Evolutionary conservation across 2,888 invertebrate genomes (phyloP).

Genomic region (Chrysina gloriosa): DNA sequence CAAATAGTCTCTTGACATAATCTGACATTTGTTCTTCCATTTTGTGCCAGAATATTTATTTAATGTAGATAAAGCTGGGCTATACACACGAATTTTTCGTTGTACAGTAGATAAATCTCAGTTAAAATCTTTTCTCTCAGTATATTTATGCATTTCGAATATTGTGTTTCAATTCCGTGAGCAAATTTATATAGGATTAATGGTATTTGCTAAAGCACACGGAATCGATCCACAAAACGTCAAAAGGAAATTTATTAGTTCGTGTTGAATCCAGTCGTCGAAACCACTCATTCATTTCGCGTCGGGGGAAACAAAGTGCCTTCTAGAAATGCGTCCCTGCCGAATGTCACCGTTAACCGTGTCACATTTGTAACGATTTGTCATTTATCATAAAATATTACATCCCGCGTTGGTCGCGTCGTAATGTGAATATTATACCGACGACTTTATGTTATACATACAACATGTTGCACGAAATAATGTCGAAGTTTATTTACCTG

Average conservation of each 20-base stretch:
- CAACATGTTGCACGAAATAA: background rate
- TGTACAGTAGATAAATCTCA: too few relatives aligned
- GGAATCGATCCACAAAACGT: background rate
- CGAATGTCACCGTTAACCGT: background rate
- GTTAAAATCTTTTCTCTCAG: too few relatives aligned
- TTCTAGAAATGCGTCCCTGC: background rate
- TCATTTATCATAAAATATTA: background rate
- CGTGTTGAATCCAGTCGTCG: background rate
- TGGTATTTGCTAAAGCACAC: background rate
- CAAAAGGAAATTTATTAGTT: background rate
- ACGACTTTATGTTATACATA: too few relatives aligned
- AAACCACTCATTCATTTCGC: slow-evolving; percentile 5
- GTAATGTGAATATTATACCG: background rate
- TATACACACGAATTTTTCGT: too few relatives aligned
- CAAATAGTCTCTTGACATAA: too few relatives aligned
- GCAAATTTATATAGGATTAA: too few relatives aligned
- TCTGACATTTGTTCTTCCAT: too few relatives aligned
- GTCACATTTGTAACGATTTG: background rate
- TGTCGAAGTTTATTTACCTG: too few relatives aligned
- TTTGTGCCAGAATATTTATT: too few relatives aligned
- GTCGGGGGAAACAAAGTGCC: background rate
- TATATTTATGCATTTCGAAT: too few relatives aligned
- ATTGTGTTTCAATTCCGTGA: too few relatives aligned
- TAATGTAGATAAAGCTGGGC: too few relatives aligned
- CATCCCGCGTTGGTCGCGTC: background rate